A percentile compares a stretch with the other conserved stretches of the same genome.
Evolutionary conservation across 2,113 vertebrate genomes (phyloP).

Genomic region (Callospermophilus lateralis): DNA sequence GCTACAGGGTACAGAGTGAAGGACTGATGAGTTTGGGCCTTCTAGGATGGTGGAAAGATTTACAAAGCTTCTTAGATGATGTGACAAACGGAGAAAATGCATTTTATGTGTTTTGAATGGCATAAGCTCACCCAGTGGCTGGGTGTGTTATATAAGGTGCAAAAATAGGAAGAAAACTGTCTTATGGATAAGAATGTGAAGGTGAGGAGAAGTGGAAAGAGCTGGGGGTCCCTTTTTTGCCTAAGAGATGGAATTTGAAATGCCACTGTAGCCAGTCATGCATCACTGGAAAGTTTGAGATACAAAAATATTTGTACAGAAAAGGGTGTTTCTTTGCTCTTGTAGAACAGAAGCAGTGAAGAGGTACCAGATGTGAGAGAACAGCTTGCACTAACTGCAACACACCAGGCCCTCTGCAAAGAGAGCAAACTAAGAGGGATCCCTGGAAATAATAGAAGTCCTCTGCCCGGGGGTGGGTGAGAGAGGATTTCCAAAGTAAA

Average conservation of each 20-base stretch:
- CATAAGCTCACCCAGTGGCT: not conserved
- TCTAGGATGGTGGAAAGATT: not conserved
- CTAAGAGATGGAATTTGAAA: not conserved
- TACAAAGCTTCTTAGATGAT: not conserved
- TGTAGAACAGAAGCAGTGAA: not conserved
- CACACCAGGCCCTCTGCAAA: not conserved
- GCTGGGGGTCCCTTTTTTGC: not conserved
- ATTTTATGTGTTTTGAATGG: not conserved
- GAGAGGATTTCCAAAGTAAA: not conserved
- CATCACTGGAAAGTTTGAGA: not conserved
- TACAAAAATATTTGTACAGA: not conserved
- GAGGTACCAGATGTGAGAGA: not conserved
- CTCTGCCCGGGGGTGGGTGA: not conserved
- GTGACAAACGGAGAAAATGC: not conserved
- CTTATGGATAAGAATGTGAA: not conserved
- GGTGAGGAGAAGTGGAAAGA: not conserved
- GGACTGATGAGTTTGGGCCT: not conserved
- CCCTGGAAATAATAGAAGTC: not conserved
- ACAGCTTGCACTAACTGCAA: not conserved
- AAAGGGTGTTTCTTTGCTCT: not conserved
- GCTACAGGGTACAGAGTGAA: not conserved
- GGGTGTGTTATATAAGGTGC: not conserved
- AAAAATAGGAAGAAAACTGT: slow-evolving; percentile 10
- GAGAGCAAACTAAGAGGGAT: not conserved
- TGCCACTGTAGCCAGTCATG: not conserved